Evolutionary conservation across 2,888 invertebrate genomes (phyloP).

Genomic region (Leucoma salicis): DNA sequence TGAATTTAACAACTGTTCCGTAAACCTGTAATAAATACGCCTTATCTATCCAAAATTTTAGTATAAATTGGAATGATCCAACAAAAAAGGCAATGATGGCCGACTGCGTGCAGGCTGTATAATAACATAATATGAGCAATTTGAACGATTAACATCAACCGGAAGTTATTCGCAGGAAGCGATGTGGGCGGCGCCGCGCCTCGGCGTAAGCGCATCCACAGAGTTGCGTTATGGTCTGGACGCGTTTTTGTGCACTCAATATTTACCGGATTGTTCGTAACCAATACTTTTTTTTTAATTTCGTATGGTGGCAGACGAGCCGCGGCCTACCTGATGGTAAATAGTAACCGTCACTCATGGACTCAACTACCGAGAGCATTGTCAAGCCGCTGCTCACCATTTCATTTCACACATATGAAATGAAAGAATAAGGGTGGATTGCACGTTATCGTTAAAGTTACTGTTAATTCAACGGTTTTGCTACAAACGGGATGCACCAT

Average conservation of each 20-base stretch:
- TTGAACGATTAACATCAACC: conserved; percentile 59
- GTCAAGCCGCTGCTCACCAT: no score
- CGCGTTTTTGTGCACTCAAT: conserved; percentile 11
- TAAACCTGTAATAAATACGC: conserved; percentile 10
- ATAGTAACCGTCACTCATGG: no score
- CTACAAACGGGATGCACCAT: no score
- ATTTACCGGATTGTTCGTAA: conserved; percentile 26
- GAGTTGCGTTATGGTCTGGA: conserved; percentile 3
- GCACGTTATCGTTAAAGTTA: no score
- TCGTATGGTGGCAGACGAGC: no score
- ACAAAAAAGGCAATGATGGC: conserved; percentile 65
- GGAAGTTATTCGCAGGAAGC: conserved; percentile 72
- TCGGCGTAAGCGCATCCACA: conserved; percentile 42
- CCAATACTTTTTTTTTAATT: no score
- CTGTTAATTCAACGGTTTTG: no score
- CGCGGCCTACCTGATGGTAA: no score
- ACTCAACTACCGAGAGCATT: no score
- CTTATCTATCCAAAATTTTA: conserved; percentile 32
- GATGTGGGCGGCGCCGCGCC: conserved; percentile 56
- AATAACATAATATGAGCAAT: conserved; percentile 72
- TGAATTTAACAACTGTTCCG: conserved; percentile 14
- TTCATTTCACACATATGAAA: no score
- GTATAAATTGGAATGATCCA: conserved; percentile 33
- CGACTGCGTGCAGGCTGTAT: conserved; percentile 56
- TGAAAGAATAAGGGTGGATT: no score